phyloP scores from a whole-genome alignment of 2,797 vertebrate genomes.

The Vireo griseus region DNA sequence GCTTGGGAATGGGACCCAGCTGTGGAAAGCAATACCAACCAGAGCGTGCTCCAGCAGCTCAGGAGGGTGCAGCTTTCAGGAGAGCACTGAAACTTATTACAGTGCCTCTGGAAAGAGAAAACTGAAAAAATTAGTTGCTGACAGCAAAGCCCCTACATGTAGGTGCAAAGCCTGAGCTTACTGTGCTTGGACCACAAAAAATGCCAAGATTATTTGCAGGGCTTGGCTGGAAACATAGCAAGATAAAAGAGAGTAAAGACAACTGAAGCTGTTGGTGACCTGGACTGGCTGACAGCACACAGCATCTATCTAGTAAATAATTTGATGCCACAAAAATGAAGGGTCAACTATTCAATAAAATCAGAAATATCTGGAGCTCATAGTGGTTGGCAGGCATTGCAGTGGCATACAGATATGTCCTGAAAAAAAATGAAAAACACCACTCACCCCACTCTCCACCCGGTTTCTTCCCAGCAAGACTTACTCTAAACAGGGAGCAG shows the following conservation, averaged over 20 bases:
- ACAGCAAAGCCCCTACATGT: not conserved
- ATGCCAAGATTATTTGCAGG: not conserved
- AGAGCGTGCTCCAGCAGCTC: not conserved
- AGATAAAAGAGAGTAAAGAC: not conserved
- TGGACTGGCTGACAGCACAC: not conserved
- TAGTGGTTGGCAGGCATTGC: not conserved
- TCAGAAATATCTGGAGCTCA: not conserved
- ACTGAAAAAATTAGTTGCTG: not conserved
- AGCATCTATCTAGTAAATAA: not conserved
- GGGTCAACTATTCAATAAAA: not conserved
- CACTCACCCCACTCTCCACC: too few species aligned
- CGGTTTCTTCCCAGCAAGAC: not conserved
- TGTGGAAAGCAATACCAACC: not conserved
- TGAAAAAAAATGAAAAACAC: not conserved
- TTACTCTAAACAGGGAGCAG: not conserved
- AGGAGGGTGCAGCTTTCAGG: not conserved
- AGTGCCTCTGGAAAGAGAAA: not conserved
- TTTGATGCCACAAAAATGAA: not conserved
- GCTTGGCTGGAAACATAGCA: not conserved
- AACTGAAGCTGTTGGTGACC: not conserved
- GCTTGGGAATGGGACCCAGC: not conserved
- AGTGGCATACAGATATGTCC: not conserved
- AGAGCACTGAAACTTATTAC: not conserved
- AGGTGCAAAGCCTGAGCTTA: not conserved
- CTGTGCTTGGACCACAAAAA: not conserved